These are phyloP conservation scores for Paralichthys olivaceus DNA, from an alignment of 2,113 vertebrate species.

Conservation along the genomic window DNA sequence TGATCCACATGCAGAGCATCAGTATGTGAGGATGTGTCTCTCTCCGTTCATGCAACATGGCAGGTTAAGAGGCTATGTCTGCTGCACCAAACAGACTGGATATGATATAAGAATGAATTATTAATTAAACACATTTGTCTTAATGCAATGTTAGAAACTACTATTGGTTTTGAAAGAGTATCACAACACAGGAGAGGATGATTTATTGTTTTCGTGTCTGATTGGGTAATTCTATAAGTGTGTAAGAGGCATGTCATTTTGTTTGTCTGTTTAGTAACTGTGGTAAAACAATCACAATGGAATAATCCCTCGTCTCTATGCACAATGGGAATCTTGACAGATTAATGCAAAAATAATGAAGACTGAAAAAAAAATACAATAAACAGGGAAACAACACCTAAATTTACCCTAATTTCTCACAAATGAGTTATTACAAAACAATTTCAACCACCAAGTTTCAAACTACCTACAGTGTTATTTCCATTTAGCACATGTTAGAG, in stretches of 20 bases:
- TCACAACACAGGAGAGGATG: not conserved
- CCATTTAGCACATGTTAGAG: slow-evolving; percentile 40
- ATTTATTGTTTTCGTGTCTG: not conserved
- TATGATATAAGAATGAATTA: not conserved
- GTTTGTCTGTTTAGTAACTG: not conserved
- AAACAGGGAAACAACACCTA: slow-evolving; percentile 6
- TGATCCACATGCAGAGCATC: not conserved
- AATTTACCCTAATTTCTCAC: slow-evolving; percentile 15
- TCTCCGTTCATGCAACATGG: not conserved
- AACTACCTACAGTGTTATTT: slow-evolving; percentile 10
- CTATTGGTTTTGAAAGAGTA: not conserved
- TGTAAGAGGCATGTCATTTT: not conserved
- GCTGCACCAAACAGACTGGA: not conserved
- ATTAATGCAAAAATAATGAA: slow-evolving; percentile 1
- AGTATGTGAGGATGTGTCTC: not conserved
- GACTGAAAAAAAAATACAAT: not conserved
- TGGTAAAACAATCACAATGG: not conserved
- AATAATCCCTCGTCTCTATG: not conserved
- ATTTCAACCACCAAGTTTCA: slow-evolving; percentile 15
- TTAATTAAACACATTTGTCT: slow-evolving; percentile 1
- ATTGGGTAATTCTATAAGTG: not conserved
- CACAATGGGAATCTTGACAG: not conserved
- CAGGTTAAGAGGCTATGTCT: not conserved
- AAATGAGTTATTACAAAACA: slow-evolving; percentile 26
- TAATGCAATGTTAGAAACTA: not conserved